Base-by-base conservation (phyloP, 2,888 invertebrate species). In the Formica aserva region DNA sequence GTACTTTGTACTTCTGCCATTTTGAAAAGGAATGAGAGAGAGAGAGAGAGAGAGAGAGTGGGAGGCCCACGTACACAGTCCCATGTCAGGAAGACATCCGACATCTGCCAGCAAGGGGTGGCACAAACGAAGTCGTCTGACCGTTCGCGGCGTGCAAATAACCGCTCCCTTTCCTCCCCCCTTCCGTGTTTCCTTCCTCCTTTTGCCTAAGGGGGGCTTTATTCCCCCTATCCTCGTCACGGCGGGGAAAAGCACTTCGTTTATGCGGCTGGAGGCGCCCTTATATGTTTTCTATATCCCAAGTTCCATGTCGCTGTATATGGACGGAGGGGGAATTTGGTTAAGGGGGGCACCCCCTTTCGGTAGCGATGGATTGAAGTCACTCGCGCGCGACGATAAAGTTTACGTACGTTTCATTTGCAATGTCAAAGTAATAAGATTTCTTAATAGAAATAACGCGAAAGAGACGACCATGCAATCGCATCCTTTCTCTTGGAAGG, bases 271-370 rank as follows among this genome's bases (percentile, higher is more conserved):
- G 85, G 86, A 89, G 90, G 90, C 89, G 86, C 91, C 91, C 91
- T 88, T 91, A 90, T 84, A 80, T 91, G 88, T 91, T 91, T 91
- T 90, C 87, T 85, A 83, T 88, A 89, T 91, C 82, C 83, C 87
- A 90, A 82, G 88, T 67, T 60, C 57, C 65, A 72, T 72, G 87
- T 80, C 88, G 74, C n/a, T 72, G 29, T 45, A 32, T 8, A 48
- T 18, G 4, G 80, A 82, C 65, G 84, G 83, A 71, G 29, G 52
- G 71, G 65, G 81, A 88, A 77, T 85, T 86, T 85, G 87, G 85
- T 48, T 48, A n/a, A n/a, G 89, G 80, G 82, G 87, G 81, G 84
- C 86, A 82, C 63, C 60, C 65, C 52, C 63, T 52, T 83, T 8
- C 15, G 83, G 38, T 85, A 88, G 90, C 84, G 87, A 89, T 29